These are phyloP conservation scores for Capreolus pygargus DNA, from an alignment of 2,113 vertebrate species.

Conservation along the genomic window DNA sequence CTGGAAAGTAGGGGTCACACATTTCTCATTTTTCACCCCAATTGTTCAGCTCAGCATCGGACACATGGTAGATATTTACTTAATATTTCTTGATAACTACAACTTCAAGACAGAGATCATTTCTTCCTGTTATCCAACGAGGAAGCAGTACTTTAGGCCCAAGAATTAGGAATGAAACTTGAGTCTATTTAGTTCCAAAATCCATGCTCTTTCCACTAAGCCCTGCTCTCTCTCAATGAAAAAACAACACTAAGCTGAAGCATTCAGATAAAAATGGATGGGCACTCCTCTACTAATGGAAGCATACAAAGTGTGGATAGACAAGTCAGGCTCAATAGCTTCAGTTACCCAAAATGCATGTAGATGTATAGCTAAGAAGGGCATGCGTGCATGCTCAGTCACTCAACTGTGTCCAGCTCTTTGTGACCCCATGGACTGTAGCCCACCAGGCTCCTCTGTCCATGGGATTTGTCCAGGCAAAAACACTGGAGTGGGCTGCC, in stretches of 20 bases:
- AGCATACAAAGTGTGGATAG: background rate
- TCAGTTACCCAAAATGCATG: background rate
- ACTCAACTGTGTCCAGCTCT: background rate
- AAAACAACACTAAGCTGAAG: background rate
- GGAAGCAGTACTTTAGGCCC: background rate
- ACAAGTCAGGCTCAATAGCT: background rate
- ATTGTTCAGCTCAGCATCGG: background rate
- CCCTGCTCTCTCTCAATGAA: background rate
- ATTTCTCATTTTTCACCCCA: background rate
- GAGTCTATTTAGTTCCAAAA: background rate
- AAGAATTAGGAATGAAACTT: background rate
- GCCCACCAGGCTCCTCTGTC: background rate
- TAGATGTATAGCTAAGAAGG: background rate
- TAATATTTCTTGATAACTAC: background rate
- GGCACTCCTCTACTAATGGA: background rate
- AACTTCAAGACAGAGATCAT: background rate
- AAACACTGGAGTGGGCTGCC: background rate
- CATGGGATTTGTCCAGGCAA: background rate
- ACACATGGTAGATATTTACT: background rate
- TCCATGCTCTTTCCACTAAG: background rate
- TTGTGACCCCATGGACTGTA: background rate
- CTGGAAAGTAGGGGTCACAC: background rate
- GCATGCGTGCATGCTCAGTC: background rate
- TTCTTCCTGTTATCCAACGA: background rate
- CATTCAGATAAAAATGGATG: background rate